phyloP scores from a whole-genome alignment of 2,797 vertebrate species.

The Sebastes steindachneri region DNA sequence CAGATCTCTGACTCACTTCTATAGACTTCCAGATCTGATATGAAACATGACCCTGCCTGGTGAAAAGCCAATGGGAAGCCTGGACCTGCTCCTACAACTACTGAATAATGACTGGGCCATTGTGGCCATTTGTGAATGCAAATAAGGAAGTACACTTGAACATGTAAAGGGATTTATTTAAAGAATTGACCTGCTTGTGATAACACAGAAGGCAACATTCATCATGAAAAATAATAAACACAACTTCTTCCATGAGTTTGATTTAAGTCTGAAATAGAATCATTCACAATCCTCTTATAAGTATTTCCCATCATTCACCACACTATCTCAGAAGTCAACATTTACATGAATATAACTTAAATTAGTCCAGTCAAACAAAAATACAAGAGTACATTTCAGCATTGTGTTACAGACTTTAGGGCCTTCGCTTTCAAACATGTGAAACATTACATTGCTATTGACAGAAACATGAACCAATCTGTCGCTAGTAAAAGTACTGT shows the following conservation, averaged over 20 bases:
- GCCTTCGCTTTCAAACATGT: not conserved
- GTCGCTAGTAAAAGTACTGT: not conserved
- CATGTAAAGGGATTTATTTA: constrained; percentile 56
- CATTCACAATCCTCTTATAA: not conserved
- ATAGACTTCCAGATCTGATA: constrained; percentile 9
- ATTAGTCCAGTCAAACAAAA: constrained; percentile 27
- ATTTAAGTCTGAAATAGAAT: not conserved
- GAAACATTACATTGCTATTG: not conserved
- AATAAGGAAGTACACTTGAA: constrained; percentile 4
- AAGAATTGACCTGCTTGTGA: constrained; percentile 1
- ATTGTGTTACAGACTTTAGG: not conserved
- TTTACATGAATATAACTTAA: constrained; percentile 31
- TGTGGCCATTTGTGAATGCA: not conserved
- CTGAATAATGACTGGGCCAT: not conserved
- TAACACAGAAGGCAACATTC: not conserved
- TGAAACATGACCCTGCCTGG: constrained; percentile 9
- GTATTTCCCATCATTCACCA: not conserved
- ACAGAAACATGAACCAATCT: not conserved
- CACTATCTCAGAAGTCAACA: not conserved
- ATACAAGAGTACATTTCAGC: constrained; percentile 6
- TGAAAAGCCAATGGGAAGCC: not conserved
- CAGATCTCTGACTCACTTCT: constrained; percentile 21
- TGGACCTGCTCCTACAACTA: not conserved
- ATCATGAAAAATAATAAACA: not conserved
- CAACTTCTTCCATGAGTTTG: not conserved